These are phyloP conservation scores for Sminthurinus aureus DNA, from an alignment of 2,888 invertebrate species.

Conservation along the genomic window DNA sequence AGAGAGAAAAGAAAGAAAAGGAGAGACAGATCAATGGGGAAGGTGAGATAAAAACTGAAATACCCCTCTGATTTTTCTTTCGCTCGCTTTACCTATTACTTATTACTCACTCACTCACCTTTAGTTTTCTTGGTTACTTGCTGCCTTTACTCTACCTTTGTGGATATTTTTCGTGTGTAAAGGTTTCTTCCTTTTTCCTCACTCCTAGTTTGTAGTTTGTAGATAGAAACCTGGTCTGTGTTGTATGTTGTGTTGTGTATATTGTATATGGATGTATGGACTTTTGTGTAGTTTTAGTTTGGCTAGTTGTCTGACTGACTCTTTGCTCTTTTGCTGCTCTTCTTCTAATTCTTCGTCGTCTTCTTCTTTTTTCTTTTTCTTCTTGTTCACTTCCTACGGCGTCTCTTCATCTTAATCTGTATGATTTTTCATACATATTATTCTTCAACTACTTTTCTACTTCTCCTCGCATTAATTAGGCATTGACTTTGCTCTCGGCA, in stretches of 20 bases:
- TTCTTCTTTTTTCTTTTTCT: background rate
- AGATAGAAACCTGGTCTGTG: background rate
- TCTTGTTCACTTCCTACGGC: background rate
- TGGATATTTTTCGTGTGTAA: background rate
- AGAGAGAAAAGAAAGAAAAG: background rate
- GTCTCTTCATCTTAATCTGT: too few relatives aligned
- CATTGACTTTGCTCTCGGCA: background rate
- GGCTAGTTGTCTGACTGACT: too few relatives aligned
- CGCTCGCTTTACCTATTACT: background rate
- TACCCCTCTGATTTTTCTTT: constrained; percentile 7
- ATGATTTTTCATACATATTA: background rate
- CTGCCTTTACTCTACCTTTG: background rate
- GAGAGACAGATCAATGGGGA: background rate
- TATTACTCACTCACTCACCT: too few relatives aligned
- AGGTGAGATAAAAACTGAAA: constrained; percentile 11
- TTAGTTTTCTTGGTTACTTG: background rate
- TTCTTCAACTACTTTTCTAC: background rate
- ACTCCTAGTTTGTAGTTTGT: background rate
- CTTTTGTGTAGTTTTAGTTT: too few relatives aligned
- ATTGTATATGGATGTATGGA: too few relatives aligned
- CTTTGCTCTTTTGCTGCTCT: background rate
- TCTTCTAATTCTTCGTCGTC: background rate
- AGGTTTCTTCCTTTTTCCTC: background rate
- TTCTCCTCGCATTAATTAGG: too few relatives aligned
- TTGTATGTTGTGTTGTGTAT: background rate